Conservation (phyloP, 2,888 invertebrate species). For the Tiphia femorata region DNA sequence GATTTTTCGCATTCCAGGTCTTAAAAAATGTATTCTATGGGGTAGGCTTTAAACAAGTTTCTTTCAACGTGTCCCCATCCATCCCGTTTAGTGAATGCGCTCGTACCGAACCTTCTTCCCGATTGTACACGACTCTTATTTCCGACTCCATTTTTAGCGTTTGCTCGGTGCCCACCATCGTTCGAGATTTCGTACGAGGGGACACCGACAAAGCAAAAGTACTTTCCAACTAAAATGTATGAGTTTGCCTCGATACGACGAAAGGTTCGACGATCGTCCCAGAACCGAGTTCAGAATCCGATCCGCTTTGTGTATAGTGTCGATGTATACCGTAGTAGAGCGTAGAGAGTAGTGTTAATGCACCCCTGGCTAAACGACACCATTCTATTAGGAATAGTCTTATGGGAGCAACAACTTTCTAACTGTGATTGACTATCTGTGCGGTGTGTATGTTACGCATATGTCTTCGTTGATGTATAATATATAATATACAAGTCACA, state of each 20-base stretch:
- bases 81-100: conserved; percentile 38
- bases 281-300: not conserved
- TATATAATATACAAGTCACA: conserved; percentile 22
- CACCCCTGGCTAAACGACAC: conserved; percentile 53
- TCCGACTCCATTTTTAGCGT: too few relatives aligned
- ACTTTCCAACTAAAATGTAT: too few relatives aligned
- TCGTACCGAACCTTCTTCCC: conserved; percentile 10
- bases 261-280: conserved; percentile 7
- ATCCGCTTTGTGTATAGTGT: conserved; percentile 40
- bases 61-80: conserved; percentile 24
- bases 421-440: conserved; percentile 20
- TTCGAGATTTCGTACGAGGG: too few relatives aligned
- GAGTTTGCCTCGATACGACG: not conserved
- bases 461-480: conserved; percentile 16
- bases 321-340: conserved; percentile 49
- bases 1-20: conserved; percentile 65
- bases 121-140: conserved; percentile 5
- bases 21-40: conserved; percentile 64
- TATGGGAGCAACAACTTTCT: conserved; percentile 73
- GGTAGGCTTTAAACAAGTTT: conserved; percentile 54
- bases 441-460: not conserved
- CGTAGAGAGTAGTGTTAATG: conserved; percentile 59
- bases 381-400: conserved; percentile 50
- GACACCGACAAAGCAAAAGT: too few relatives aligned
- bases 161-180: too few relatives aligned